Conservation (phyloP, 2,888 invertebrate genomes). For the Xanthia togata region DNA sequence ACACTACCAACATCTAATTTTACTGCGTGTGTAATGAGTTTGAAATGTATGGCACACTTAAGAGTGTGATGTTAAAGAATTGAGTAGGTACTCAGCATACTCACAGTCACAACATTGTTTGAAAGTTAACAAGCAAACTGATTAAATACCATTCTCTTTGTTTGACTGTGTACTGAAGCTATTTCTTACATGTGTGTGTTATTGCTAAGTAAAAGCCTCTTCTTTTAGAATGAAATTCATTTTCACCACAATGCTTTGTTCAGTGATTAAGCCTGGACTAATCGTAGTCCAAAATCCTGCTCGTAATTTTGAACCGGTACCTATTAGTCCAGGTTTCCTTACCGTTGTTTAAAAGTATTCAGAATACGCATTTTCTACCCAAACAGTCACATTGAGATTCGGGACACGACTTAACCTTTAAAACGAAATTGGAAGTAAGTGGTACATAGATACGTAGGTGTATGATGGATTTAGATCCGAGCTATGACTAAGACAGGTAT, state of each 20-base stretch:
- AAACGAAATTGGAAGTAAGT: neutral
- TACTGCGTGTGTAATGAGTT: neutral
- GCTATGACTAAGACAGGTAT: neutral
- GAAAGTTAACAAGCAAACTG: neutral
- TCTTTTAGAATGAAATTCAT: neutral
- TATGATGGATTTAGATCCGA: neutral
- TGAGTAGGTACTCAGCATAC: neutral
- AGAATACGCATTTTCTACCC: neutral
- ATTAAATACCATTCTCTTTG: neutral
- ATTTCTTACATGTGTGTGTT: neutral
- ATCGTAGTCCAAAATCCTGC: neutral
- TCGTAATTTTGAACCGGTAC: neutral
- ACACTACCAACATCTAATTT: neutral
- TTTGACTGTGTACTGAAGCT: neutral
- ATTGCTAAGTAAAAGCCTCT: neutral
- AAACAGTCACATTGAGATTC: neutral
- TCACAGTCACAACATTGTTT: neutral
- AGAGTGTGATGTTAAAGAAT: neutral
- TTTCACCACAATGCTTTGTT: neutral
- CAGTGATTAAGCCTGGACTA: neutral
- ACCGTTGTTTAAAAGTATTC: neutral
- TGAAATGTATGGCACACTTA: neutral
- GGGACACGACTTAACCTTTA: neutral
- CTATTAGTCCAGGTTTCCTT: neutral
- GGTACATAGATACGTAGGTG: too few species aligned